Evolutionary conservation across 1,140 invertebrate genomes (phyloP), one percentile per base, ranked within the genome.

Genomic region (Hestina assimilis): DNA sequence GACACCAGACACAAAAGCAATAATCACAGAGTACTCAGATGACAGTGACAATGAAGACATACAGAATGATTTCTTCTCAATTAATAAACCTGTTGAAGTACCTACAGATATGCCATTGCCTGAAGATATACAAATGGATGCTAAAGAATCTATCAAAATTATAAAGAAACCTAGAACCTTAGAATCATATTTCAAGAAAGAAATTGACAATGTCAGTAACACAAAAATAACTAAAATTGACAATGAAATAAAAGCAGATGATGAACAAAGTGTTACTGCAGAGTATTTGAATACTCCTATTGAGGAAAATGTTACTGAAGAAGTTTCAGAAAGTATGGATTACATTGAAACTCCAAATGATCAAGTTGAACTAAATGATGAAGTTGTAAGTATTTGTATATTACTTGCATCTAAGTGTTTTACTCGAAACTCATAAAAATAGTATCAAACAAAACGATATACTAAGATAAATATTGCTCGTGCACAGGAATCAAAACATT

Each of bases 51-150:
- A 73, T 69, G 90, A 89, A 4, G 85, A 87, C 17, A 64, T 83
- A 17, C 66, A 79, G 43, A 82, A 78, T 59, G 90, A 91, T 59
- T 91, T 91, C 74, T 91, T 92, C 59, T 91, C 90, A 3, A 79
- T 91, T 28, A 87, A 91, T 53, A 83, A 87, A 67, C 59, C 66
- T 9, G 51, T 70, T 28, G 65, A 75, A 38, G 7, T 72, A 42
- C 58, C 69, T 21, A 70, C 68, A 40, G 73, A 82, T 12, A 20
- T 73, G 42, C 72, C 75, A 8, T 55, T 79, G 47, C 67, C 78
- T 53, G 63, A 64, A 42, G 73, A 77, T n/a, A n/a, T n/a, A 31
- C 43, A 19, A 23, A 45, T 28, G 41, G 9, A 17, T 20, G 33
- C 21, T 26, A 31, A 20, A 35, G 42, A 31, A 55, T 6, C 28